Percentiles rank a stretch among this genome's conserved stretches.
These are phyloP conservation scores for Nyctalus aviator DNA, from an alignment of 2,797 vertebrate genomes.

Conservation along the genomic window DNA sequence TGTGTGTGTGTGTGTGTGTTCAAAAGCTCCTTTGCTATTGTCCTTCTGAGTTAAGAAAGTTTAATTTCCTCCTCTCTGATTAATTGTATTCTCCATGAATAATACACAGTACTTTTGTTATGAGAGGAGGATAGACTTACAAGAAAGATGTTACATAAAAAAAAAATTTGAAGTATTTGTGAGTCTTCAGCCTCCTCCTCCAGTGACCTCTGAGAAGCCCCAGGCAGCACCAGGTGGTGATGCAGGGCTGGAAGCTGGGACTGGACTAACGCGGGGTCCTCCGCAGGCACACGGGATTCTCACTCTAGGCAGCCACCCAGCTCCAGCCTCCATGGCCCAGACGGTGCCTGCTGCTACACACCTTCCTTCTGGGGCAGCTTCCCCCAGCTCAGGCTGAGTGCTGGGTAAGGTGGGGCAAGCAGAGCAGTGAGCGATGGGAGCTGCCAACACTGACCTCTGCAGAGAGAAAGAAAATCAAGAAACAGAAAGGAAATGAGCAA, in stretches of 20 bases:
- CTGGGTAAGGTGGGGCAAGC: rapidly evolving
- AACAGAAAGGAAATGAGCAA: too few species aligned
- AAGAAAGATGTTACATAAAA: not conserved
- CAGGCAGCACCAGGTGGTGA: not conserved
- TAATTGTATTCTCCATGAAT: not conserved
- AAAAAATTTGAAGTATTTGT: not conserved
- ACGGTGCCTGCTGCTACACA: conserved; percentile 87
- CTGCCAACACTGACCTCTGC: not conserved
- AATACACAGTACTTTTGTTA: not conserved
- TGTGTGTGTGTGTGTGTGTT: not conserved
- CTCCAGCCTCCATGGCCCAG: conserved; percentile 86
- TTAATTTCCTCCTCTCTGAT: not conserved
- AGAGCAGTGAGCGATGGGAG: not conserved
- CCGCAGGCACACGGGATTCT: conserved; percentile 86
- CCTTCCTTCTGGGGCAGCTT: conserved; percentile 76
- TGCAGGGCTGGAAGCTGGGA: not conserved
- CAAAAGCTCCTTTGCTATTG: not conserved
- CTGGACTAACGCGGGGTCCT: not conserved
- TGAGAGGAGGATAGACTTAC: not conserved
- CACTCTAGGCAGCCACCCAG: conserved; percentile 86
- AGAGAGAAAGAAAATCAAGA: too few species aligned
- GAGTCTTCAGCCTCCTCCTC: not conserved
- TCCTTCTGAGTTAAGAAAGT: not conserved
- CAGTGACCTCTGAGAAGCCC: not conserved
- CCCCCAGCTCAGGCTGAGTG: not conserved